Conservation (phyloP, 23 tunicate genomes). For the Pegea sp. region DNA sequence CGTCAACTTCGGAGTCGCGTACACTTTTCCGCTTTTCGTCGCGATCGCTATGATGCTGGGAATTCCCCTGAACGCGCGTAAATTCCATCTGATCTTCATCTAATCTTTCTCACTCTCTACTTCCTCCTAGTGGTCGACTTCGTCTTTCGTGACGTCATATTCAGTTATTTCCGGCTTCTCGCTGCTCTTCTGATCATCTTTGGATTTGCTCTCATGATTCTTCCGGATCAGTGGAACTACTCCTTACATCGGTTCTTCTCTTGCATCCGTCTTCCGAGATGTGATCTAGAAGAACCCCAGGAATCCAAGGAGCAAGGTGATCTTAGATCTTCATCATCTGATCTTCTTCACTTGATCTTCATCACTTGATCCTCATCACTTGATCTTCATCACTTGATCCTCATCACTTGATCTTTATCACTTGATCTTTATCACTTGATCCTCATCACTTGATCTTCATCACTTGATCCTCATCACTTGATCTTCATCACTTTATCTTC, state of each 20-base stretch:
- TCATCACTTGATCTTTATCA: no score
- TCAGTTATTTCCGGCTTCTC: conserved; percentile 39
- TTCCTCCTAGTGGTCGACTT: conserved; percentile 55
- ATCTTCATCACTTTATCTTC: no score
- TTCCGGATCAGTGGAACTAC: conserved; percentile 64
- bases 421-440: no score
- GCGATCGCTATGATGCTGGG: conserved; percentile 90
- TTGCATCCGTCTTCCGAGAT: conserved; percentile 14
- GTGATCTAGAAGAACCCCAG: conserved; percentile 20
- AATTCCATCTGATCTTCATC: no score
- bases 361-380: no score
- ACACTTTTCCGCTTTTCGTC: conserved; percentile 86
- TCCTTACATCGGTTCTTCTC: conserved; percentile 30
- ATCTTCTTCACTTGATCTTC: no score
- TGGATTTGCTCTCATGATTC: conserved; percentile 68
- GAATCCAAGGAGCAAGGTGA: no score
- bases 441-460: no score
- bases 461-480: no score
- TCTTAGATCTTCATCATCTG: no score
- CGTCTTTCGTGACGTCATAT: conserved; percentile 23
- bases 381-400: no score
- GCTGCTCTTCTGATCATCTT: conserved; percentile 55
- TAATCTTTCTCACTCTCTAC: no score
- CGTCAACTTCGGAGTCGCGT: conserved; percentile 87
- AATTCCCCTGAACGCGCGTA: conserved; percentile 91